phyloP scores from a whole-genome alignment of 2,113 vertebrate genomes.

The Dryoscopus gambensis region DNA sequence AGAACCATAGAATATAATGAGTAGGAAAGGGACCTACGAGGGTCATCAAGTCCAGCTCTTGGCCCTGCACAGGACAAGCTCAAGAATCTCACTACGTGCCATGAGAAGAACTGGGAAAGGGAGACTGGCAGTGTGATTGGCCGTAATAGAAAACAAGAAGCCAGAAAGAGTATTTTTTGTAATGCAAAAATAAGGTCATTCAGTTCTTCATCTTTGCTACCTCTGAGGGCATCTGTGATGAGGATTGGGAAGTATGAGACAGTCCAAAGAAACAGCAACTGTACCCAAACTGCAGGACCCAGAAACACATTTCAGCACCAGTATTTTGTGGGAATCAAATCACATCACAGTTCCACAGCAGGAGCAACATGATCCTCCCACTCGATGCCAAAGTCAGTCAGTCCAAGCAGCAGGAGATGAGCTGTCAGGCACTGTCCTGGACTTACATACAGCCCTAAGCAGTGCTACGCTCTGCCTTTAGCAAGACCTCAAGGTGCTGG shows the following conservation, averaged over 20 bases:
- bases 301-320: background rate
- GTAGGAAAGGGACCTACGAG: background rate
- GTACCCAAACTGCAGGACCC: background rate
- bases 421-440: background rate
- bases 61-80: background rate
- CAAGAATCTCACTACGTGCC: background rate
- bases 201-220: background rate
- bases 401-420: background rate
- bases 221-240: background rate
- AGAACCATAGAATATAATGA: background rate
- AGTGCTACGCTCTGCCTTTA: background rate
- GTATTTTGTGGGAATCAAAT: background rate
- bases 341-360: background rate
- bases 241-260: background rate
- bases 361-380: background rate
- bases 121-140: background rate
- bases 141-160: background rate
- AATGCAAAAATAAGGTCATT: background rate
- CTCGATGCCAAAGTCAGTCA: background rate
- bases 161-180: background rate
- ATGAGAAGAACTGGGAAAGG: background rate
- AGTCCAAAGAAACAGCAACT: background rate
- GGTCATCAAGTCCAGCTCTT: background rate
- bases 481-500: background rate
- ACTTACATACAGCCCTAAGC: background rate